Conservation (phyloP, 2,888 invertebrate species). For the Bugula neritina region DNA sequence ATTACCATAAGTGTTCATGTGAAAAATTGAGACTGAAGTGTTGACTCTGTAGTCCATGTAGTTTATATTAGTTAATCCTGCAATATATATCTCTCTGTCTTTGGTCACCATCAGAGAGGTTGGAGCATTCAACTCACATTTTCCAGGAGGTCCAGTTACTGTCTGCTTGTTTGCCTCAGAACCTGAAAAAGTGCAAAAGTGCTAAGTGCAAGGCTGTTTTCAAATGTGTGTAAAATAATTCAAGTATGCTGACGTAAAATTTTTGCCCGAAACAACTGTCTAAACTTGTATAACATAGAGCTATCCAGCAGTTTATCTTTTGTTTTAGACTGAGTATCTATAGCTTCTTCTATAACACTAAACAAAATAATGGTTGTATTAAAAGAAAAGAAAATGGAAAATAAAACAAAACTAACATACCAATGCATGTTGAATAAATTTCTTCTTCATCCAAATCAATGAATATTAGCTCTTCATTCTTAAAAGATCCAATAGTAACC, state of each 20-base stretch:
- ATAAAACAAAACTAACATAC: too few relatives aligned
- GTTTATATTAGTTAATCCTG: not conserved
- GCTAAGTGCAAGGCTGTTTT: not conserved
- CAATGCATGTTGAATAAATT: slow-evolving; percentile 8
- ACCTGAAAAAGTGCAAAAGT: not conserved
- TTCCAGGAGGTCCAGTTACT: not conserved
- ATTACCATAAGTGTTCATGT: not conserved
- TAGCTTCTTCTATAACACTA: too few relatives aligned
- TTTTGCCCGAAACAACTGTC: too few relatives aligned
- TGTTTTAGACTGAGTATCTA: too few relatives aligned
- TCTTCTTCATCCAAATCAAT: not conserved
- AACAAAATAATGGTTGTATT: too few relatives aligned
- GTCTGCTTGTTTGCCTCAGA: not conserved
- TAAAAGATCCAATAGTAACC: not conserved
- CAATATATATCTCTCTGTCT: not conserved
- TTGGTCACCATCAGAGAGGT: not conserved
- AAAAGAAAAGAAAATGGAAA: not conserved
- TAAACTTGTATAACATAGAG: too few relatives aligned
- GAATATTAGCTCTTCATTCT: not conserved
- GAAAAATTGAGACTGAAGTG: not conserved
- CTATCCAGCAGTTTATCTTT: too few relatives aligned
- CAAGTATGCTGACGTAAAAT: too few relatives aligned
- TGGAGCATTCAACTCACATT: slow-evolving; percentile 4
- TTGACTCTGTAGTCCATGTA: not conserved
- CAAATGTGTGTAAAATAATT: too few relatives aligned